phyloP scores from a whole-genome alignment of 2,797 vertebrate genomes.

The Simalia tracyae region DNA sequence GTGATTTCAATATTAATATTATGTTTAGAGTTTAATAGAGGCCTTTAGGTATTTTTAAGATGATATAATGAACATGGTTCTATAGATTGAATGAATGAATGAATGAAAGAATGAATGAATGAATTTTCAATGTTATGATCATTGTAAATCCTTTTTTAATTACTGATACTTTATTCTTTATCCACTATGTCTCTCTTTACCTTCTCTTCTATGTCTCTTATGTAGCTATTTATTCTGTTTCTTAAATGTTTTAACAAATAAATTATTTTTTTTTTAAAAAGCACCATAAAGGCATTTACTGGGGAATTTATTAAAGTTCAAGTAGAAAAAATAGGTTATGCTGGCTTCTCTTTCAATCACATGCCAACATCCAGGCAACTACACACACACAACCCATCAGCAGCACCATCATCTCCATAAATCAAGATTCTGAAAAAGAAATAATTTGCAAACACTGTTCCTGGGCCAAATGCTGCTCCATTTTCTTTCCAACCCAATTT shows the following conservation, averaged over 20 bases:
- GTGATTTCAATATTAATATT: background rate
- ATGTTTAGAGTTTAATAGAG: background rate
- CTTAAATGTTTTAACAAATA: background rate
- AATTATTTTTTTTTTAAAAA: too few relatives aligned
- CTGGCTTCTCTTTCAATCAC: slow-evolving; percentile 8
- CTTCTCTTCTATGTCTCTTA: background rate
- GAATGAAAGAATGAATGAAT: background rate
- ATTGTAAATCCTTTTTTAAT: background rate
- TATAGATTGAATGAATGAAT: background rate
- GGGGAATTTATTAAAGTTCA: slow-evolving; percentile 55
- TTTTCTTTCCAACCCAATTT: background rate
- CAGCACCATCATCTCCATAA: background rate
- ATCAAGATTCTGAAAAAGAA: slow-evolving; percentile 42
- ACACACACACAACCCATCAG: background rate
- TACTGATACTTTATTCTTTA: background rate
- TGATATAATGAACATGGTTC: background rate
- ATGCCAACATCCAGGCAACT: too few relatives aligned
- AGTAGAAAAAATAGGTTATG: slow-evolving; percentile 7
- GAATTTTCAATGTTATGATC: background rate
- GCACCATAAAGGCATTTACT: slow-evolving; percentile 57
- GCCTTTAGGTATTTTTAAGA: background rate
- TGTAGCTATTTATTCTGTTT: background rate
- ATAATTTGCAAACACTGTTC: slow-evolving; percentile 50
- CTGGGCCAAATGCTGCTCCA: background rate
- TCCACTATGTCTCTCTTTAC: background rate